Conservation (phyloP, 2,888 invertebrate species). For the Abscondita cerata region DNA sequence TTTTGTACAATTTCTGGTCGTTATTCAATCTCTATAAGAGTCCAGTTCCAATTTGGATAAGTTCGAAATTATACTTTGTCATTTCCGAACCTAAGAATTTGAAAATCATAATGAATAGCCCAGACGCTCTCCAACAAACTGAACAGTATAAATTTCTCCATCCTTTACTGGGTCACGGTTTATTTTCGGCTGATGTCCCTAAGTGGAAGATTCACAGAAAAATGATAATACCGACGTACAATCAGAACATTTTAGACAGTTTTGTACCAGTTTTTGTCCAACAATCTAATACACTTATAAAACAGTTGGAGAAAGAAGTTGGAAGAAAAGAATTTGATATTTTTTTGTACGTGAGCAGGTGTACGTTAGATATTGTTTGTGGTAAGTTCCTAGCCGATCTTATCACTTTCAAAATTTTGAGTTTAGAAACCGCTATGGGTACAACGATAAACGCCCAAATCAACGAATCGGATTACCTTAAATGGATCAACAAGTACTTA, state of each 20-base stretch:
- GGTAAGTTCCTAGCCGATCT: constrained; percentile 55
- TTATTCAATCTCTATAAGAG: constrained; percentile 5
- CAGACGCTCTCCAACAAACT: constrained; percentile 48
- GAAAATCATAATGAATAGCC: constrained; percentile 33
- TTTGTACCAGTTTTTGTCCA: constrained; percentile 68
- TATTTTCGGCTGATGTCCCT: too few species aligned
- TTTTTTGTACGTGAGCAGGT: too few species aligned
- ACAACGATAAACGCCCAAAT: constrained; percentile 66
- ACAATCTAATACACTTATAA: constrained; percentile 62
- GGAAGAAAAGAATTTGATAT: too few species aligned
- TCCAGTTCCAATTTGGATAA: constrained; percentile 27
- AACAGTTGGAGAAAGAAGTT: constrained; percentile 56
- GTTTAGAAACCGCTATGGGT: constrained; percentile 76
- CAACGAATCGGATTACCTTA: too few species aligned
- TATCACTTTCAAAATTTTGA: background rate
- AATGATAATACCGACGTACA: too few species aligned
- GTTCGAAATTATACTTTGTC: constrained; percentile 17
- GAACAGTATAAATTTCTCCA: too few species aligned
- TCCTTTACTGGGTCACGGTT: too few species aligned
- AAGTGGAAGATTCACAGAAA: too few species aligned
- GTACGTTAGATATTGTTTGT: constrained; percentile 68
- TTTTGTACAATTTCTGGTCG: background rate
- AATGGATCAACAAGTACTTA: constrained; percentile 44
- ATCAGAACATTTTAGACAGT: constrained; percentile 65
- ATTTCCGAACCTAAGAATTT: constrained; percentile 33